phyloP scores from a whole-genome alignment of 2,113 vertebrate species.

The Colistium nudipinnis region DNA sequence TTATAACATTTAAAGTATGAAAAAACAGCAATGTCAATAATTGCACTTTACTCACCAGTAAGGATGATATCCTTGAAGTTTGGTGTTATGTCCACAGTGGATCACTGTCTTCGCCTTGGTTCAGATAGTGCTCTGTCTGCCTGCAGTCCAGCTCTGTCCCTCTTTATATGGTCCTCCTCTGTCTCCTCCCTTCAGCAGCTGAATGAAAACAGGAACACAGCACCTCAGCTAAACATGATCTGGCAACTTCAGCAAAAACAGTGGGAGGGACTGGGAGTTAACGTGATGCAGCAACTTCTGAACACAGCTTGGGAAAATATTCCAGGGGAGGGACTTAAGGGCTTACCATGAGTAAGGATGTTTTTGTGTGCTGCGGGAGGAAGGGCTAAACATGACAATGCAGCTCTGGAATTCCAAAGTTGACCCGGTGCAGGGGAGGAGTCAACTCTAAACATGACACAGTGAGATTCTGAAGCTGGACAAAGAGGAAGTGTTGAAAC shows the following conservation, averaged over 20 bases:
- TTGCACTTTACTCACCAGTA: slow-evolving; percentile 59
- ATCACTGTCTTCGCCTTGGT: slow-evolving; percentile 2
- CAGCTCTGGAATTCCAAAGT: slow-evolving; percentile 31
- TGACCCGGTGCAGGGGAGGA: slow-evolving; percentile 37
- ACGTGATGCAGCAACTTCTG: slow-evolving; percentile 67
- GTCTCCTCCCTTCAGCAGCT: slow-evolving; percentile 58
- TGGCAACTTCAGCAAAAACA: slow-evolving; percentile 50
- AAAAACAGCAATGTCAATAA: neutral
- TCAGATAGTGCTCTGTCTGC: slow-evolving; percentile 28
- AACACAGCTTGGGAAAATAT: neutral
- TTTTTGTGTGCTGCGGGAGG: slow-evolving; percentile 18
- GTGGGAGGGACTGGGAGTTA: slow-evolving; percentile 54
- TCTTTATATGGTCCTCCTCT: slow-evolving; percentile 50
- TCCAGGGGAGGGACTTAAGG: slow-evolving; percentile 24
- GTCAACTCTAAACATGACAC: slow-evolving; percentile 57
- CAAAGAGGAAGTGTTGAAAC: slow-evolving; percentile 32
- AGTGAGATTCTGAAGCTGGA: slow-evolving; percentile 7
- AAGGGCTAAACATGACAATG: slow-evolving; percentile 56
- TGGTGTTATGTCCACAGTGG: neutral
- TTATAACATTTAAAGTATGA: neutral
- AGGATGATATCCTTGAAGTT: slow-evolving; percentile 4
- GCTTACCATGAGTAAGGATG: slow-evolving; percentile 36
- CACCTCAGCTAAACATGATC: slow-evolving; percentile 64
- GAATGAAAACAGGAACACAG: slow-evolving; percentile 69
- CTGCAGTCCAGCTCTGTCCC: neutral